Evolutionary conservation across 2,113 vertebrate species (phyloP), one percentile per base, ranked within the genome.

Genomic region (Casuarius casuarius): DNA sequence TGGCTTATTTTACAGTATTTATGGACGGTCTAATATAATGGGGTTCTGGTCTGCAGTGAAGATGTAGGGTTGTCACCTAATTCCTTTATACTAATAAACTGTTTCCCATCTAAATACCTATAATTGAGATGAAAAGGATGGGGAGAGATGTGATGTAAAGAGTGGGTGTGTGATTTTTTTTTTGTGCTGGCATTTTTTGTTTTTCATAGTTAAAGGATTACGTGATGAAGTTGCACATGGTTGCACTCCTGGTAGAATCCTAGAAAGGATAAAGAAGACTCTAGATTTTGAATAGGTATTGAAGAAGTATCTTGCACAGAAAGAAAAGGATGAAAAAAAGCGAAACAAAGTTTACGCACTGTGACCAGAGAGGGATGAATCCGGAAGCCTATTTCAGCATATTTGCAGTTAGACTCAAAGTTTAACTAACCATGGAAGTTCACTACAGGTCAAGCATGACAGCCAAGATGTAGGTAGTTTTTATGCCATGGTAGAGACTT

Each of bases 161-260:
- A 91, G 56, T 78, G 91, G 93, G 89, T 92, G 94, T 92, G 92
- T 76, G 74, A 80, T 95, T 95, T 92, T 48, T 54, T 72, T 35
- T 52, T 97, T 76, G 75, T 59, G 63, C 12, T 1, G n/a, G 35
- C 54, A 26, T 79, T 78, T 67, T 86, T 89, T 87, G n/a, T 81
- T 91, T 91, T 84, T 83, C 23, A 3, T 83, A 90, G 94, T 96
- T 93, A 83, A 90, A 96, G 68, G 91, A 76, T 97, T 95, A 88
- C 44, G 17, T 75, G 85, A 28, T 58, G 59, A 82, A 95, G 59
- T 67, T 92, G 84, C 82, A 80, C 42, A 58, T 66, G 67, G 89
- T 67, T 92, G 40, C 67, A 91, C 68, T 91, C 71, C 35, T 66
- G n/a, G 67, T 89, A 89, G 89, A 94, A 95, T 95, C 84, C 46